Evolutionary conservation across 2,113 vertebrate genomes (phyloP), one percentile per base, ranked within the genome.

Genomic region (Hippocampus guttulatus): DNA sequence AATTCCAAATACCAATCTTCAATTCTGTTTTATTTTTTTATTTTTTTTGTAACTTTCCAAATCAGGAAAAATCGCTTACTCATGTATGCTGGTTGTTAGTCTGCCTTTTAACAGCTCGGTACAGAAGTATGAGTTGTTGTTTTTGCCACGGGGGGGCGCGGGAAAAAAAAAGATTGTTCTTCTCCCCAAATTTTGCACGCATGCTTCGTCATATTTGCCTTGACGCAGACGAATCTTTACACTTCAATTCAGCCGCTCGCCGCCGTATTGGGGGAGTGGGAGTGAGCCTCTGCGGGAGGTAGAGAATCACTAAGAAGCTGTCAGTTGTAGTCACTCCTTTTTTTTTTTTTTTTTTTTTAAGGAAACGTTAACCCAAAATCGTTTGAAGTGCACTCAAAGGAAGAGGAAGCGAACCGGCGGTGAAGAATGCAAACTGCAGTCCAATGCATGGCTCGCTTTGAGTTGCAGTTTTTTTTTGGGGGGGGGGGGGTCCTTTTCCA

Each of bases 361-460:
- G 33, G 30, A 79, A 73, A 68, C 52, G 69, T 66, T 69, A 33
- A 33, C 74, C 62, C 68, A 66, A 81, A 54, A 74, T 77, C 57
- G 64, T 67, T 75, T 40, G 71, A 68, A 60, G 75, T 51, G 71
- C 33, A 70, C 68, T 74, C 58, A 57, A 74, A 73, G 51, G 41
- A 47, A 65, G 33, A 64, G 67, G 80, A 58, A 71, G 78, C 21
- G 81, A 74, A 49, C 82, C 57, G 43, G 14, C 65, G 21, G 84
- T 79, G 70, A 79, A 74, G 74, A 68, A 76, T 55, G 75, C 73
- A 58, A 62, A 69, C 75, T 72, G 60, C 82, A 65, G 67, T 51
- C 74, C 85, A 86, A 89, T 84, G 77, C 71, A 88, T 85, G 76
- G 63, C 79, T 52, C 30, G 71, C 67, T 78, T 75, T 75, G 65